Evolutionary conservation across 2,888 invertebrate genomes (phyloP), one percentile per base, ranked within the genome.

Genomic region (Digitonthophagus gazella): DNA sequence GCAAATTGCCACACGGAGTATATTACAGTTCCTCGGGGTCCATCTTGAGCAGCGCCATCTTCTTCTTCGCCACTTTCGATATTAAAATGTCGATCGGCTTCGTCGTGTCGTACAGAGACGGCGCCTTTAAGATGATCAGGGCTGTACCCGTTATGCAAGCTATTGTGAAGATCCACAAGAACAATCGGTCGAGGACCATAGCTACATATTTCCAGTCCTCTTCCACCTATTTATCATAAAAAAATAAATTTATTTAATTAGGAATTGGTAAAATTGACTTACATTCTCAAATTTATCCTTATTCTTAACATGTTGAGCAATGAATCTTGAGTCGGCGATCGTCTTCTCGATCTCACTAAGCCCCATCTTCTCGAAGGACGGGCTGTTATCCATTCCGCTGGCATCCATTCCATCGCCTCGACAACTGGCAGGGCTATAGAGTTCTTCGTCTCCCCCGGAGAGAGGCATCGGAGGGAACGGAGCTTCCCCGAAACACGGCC

Each of bases 131-230:
- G 82, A 95, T 95, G 79, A 95, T 95, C 76, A 93, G 86, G 71
- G 91, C 91, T 71, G 95, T 97, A 74, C 97, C 97, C 71, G 95
- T 84, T 73, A 97, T 88, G 84, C 97, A 97, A 75, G 96, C 95
- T 81, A 96, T 88, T 81, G 97, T 93, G 86, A 98, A 98, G 79
- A 95, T 90, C 90, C 96, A 96, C 77, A 98, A 89, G 86, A 98
- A 98, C 79, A 98, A 89, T 78, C 98, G 90, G 85, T 98, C 98
- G 82, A 98, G 87, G 74, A 98, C 97, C 96, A 97, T 94, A 68
- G 91, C 91, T 70, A 98, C 96, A 86, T 96, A 98, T 83, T 97
- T 97, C 98, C 98, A 98, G 85, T 98, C 98, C 85, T 97, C 96
- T 83, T 93, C 94, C 79, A 96, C 94, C 95, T 95, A 84, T 1